Evolutionary conservation across 2,888 invertebrate genomes (phyloP).

Genomic region (Coremacera marginata): DNA sequence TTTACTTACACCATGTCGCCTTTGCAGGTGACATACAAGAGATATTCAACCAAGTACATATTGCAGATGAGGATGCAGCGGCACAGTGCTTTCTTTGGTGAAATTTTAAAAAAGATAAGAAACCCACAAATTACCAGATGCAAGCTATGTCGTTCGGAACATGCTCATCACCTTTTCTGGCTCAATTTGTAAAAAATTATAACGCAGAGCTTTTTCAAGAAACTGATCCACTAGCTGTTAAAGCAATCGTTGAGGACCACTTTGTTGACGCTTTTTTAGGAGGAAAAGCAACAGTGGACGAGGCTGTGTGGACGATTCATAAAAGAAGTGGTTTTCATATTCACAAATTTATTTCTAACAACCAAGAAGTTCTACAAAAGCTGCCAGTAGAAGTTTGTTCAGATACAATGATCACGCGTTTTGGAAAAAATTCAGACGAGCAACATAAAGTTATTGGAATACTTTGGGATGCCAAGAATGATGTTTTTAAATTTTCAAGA

Average conservation of each 20-base stretch:
- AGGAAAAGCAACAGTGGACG: too few relatives aligned
- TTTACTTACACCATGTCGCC: slow-evolving; percentile 27
- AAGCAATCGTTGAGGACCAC: slow-evolving; percentile 10
- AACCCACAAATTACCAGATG: slow-evolving; percentile 27
- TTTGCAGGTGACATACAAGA: too few relatives aligned
- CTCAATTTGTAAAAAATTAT: slow-evolving; percentile 30
- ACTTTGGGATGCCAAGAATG: neutral
- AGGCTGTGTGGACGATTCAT: neutral
- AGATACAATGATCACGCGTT: neutral
- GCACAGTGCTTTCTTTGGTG: slow-evolving; percentile 35
- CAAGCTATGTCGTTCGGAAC: slow-evolving; percentile 38
- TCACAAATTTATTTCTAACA: neutral
- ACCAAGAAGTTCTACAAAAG: neutral
- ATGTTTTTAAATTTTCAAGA: neutral
- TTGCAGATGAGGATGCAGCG: slow-evolving; percentile 15
- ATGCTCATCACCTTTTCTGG: slow-evolving; percentile 22
- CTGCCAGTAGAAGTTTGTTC: neutral
- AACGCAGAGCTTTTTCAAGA: slow-evolving; percentile 10
- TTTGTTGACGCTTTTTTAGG: slow-evolving; percentile 23
- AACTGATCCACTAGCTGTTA: slow-evolving; percentile 19
- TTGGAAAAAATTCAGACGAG: neutral
- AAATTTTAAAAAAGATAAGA: neutral
- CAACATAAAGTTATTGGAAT: slow-evolving; percentile 10
- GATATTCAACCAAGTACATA: slow-evolving; percentile 29
- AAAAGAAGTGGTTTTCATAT: neutral